Base-by-base conservation (phyloP, 2,797 vertebrate genomes). In the Emys orbicularis region DNA sequence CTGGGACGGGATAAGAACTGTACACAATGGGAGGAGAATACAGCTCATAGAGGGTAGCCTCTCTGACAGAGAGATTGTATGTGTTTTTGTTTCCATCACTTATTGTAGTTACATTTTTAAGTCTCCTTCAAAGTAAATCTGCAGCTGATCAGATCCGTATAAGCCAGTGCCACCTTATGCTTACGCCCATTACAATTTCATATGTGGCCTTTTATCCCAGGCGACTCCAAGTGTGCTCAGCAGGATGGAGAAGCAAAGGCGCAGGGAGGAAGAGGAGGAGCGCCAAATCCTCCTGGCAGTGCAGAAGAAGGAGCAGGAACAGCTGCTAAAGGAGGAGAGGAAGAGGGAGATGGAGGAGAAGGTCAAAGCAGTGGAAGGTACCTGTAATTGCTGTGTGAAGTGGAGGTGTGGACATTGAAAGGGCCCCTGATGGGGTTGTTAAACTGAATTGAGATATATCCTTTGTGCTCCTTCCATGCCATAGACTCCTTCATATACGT, bases 301-400 rank as follows among this genome's bases (percentile, higher is more conserved):
- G 97, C 99, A 99, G 98, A 98, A 99, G 65, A 98, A 98, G 88
- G 99, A 99, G 95, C 99, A 99, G 93, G 99, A 99, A 41, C 98
- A 99, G 93, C 98, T 99, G 89, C 98, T 99, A 37, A 99, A 99
- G 96, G 99, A 99, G 81, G 99, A 99, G 94, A 98, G 99, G 21
- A 99, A 99, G 93, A 98, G 99, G 87, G 99, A 99, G 90, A 98
- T 99, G 98, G 98, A 99, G 90, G 99, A 99, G 92, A 99, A 99
- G 94, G 98, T 99, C 93, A 99, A 99, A 98, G 99, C 99, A 7
- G 99, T 99, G 54, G 99, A 99, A 98, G 99, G 99, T 99, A 97
- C 0, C 79, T 94, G 52, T 0, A 1, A 27, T n/a, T 59, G 18
- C 44, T 9, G 5, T 77, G 4, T 81, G 84, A 84, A 93, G 65